Percentiles rank a stretch among this genome's conserved stretches.
Evolutionary conservation across 1,140 invertebrate species (phyloP).

Genomic region (Drosophila setifemur): DNA sequence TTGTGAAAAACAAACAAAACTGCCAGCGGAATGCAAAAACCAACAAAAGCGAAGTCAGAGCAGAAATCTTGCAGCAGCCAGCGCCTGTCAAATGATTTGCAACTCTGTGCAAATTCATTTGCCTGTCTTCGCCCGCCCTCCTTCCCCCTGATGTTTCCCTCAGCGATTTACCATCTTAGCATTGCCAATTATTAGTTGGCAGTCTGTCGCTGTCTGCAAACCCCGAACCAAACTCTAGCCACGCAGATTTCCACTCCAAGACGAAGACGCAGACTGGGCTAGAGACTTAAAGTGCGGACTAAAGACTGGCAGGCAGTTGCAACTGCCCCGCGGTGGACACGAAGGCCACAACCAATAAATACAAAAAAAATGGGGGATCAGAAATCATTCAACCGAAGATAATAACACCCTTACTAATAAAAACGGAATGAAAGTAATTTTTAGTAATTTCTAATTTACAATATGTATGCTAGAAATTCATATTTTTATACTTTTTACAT

Average conservation of each 20-base stretch:
- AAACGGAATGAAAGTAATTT: no score
- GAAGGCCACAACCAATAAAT: slow-evolving; percentile 46
- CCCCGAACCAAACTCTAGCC: slow-evolving; percentile 32
- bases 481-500: no score
- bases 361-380: not conserved
- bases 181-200: slow-evolving; percentile 67
- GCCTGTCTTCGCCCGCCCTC: slow-evolving; percentile 17
- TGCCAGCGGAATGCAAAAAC: slow-evolving; percentile 44
- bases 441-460: no score
- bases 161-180: slow-evolving; percentile 8
- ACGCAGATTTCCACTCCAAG: slow-evolving; percentile 54
- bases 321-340: slow-evolving; percentile 53
- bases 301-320: slow-evolving; percentile 27
- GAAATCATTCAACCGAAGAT: no score
- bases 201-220: slow-evolving; percentile 36
- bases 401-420: not conserved
- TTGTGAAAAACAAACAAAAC: slow-evolving; percentile 60
- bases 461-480: no score
- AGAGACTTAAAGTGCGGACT: not conserved
- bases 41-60: slow-evolving; percentile 26
- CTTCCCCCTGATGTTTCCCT: not conserved
- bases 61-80: slow-evolving; percentile 34
- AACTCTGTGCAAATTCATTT: slow-evolving; percentile 76
- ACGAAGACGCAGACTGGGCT: slow-evolving; percentile 9
- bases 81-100: slow-evolving; percentile 72